Evolutionary conservation across 2,113 vertebrate species (phyloP), one percentile per base, ranked within the genome.

Genomic region (Pachypanchax playfairii): DNA sequence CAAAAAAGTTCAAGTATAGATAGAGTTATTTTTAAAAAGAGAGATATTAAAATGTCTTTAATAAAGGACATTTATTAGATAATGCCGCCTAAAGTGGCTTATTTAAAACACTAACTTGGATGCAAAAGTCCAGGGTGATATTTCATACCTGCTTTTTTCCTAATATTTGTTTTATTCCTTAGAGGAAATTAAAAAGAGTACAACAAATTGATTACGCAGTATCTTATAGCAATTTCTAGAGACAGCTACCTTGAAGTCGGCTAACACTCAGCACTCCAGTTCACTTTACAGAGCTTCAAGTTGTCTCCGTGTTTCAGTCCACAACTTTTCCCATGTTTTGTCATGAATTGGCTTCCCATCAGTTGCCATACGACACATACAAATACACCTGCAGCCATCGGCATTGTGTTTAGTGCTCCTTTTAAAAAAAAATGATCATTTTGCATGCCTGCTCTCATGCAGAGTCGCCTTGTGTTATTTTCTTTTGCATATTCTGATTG

Each of bases 401-500:
- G 70, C 70, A 54, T 79, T 67, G 62, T 74, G 87, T 90, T 86
- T 88, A 86, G 65, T 73, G 81, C 83, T 87, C 64, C 61, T 91
- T 85, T 86, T 46, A 35, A 38, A 63, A 69, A n/a, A 70, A 51
- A 77, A 73, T 54, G 66, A 56, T 83, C 62, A 68, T 74, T 80
- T 85, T 85, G 90, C 93, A 90, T 93, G 90, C 91, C 86, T 91
- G 88, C 90, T 92, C 80, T 88, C 77, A 75, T 73, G 87, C 88
- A 89, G 91, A 90, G 92, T 92, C 88, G 93, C 92, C 92, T 92
- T 92, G 88, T 90, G 82, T 94, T 96, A 92, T 93, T 94, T 95
- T 82, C 28, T 69, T 83, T 89, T 81, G 88, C 82, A 75, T 92
- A 89, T 64, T 91, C 87, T 89, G 87, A 88, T 92, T 92, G 92